Evolutionary conservation across 2,797 vertebrate species (phyloP), one percentile per base, ranked within the genome.

Genomic region (Neosilurus mollespiculum): DNA sequence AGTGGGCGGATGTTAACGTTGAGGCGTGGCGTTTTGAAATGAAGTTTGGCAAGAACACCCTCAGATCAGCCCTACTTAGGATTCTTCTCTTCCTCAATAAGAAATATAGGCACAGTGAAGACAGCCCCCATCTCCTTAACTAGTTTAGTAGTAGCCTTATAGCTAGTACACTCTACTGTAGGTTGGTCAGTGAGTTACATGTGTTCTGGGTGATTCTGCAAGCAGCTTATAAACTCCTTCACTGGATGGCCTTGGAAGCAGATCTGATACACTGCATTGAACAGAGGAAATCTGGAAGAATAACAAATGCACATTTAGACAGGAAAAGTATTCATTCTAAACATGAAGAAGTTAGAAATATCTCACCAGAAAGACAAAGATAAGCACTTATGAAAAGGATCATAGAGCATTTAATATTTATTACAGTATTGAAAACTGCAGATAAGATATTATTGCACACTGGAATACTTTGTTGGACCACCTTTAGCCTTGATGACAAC

Each of bases 181-280:
- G 61, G 61, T 0, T 26, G 18, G 53, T 79, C 58, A 16, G 82
- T 37, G 18, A 22, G 71, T 95, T 88, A 99, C 89, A 96, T 91
- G 91, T 99, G 98, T 84, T 96, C 96, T 2, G 98, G 98, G 88
- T 99, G 98, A 92, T 96, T 96, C 92, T 99, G 98, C 88, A 99
- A 94, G 86, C 97, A 99, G 11, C 14, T 90, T 92, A 98, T 95
- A 90, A 99, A 96, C 73, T 98, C 96, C 12, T 92, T 87, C 53
- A 99, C 96, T 0, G 96, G 95, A 87, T 95, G 96, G 83, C 92
- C 89, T 81, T 96, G 91, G 0, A 96, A 99, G 93, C 98, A 99
- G 91, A 99, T 95, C 91, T 91, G 93, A 87, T 98, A 96, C 56
- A 99, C 96, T 0, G 96, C 97, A 0, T 92, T 97, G 93, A 99